Evolutionary conservation across 2,888 invertebrate genomes (phyloP), one percentile per base, ranked within the genome.

Genomic region (Amblyjoppa fuscipennis): DNA sequence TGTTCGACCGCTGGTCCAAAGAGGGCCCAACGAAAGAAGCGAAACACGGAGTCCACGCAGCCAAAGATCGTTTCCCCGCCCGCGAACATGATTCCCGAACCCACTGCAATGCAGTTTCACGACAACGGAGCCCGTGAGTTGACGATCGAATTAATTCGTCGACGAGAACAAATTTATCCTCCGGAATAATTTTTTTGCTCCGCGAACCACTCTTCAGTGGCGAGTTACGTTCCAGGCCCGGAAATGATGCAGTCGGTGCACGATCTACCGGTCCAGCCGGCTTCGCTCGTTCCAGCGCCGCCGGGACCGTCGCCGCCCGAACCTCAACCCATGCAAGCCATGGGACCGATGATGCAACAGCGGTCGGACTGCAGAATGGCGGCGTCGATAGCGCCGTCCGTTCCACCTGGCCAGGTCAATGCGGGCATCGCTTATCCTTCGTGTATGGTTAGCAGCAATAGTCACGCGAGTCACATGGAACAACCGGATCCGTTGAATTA

Each of bases 401-500:
- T 89, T 38, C 87, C 92, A 31, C 87, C 92, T 1, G 88, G 88
- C 31, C 92, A 92, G 74, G 79, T 88, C 11, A 91, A 90, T 77
- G 83, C 90, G 25, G 86, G 87, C n/a, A 87, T 92, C 49, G 87
- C 89, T 68, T 94, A 94, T 89, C 90, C 93, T 1, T 93, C 94
- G 11, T 94, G 94, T 78, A 93, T 94, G 92, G 90, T 93, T 31
- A 87, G 61, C 76, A 70, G 89, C 16, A 92, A 88, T 71, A 89
- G 70, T 86, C 92, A 93, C 51, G 68, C 92, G 25, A 88, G 84
- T 83, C 91, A 93, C 51, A 92, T 94, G 91, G 93, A 94, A 64
- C 94, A 93, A 83, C 87, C 92, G 0, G 94, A 94, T 83, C 89
- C 93, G 11, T 89, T 94, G 74, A 94, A 93, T 84, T 94, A 93